Conservation (phyloP, 2,797 vertebrate species). For the Loris lydekkerianus region DNA sequence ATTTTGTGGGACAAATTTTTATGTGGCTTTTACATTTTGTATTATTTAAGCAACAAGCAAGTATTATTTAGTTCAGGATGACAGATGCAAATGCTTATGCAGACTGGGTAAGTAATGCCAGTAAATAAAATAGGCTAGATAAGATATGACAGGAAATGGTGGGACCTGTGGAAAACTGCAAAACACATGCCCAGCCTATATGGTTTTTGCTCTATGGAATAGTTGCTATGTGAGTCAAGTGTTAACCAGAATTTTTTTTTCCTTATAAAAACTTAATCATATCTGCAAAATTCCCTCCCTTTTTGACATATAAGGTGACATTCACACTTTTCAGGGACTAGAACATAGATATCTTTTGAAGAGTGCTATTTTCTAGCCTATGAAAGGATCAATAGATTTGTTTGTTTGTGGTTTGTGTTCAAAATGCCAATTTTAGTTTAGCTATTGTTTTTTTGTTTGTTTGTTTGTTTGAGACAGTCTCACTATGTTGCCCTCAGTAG, state of each 20-base stretch:
- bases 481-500: too few species aligned
- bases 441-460: too few species aligned
- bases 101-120: not conserved
- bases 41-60: not conserved
- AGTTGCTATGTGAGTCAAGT: not conserved
- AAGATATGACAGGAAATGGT: not conserved
- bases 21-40: not conserved
- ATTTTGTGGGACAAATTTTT: slow-evolving; percentile 33
- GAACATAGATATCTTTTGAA: not conserved
- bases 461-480: too few species aligned
- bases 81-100: not conserved
- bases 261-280: not conserved
- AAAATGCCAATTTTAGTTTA: not conserved
- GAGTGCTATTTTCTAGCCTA: not conserved
- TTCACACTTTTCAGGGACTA: not conserved
- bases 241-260: not conserved
- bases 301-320: not conserved
- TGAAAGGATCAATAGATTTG: not conserved
- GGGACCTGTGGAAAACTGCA: slow-evolving; percentile 7
- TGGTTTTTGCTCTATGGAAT: not conserved
- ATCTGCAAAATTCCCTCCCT: not conserved
- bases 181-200: not conserved
- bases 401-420: not conserved
- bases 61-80: not conserved
- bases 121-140: not conserved